Evolutionary conservation across 2,797 vertebrate genomes (phyloP).

Genomic region (Amblyraja radiata): DNA sequence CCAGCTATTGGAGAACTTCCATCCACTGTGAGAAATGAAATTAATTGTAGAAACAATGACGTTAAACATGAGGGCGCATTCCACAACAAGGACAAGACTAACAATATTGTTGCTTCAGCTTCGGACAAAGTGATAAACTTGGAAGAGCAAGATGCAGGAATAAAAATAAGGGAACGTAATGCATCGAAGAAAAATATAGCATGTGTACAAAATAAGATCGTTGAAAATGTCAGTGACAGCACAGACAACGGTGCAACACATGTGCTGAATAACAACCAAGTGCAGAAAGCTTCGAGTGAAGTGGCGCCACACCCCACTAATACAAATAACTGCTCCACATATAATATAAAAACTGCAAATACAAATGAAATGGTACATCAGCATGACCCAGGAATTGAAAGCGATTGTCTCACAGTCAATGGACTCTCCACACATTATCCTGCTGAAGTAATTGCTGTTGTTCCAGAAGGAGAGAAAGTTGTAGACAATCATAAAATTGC

Average conservation of each 20-base stretch:
- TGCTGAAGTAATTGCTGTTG: background rate
- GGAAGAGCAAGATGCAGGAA: constrained; percentile 29
- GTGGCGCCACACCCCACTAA: background rate
- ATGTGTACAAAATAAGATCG: background rate
- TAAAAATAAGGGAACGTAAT: background rate
- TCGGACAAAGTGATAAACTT: constrained; percentile 30
- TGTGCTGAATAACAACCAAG: background rate
- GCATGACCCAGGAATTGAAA: background rate
- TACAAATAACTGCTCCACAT: constrained; percentile 3
- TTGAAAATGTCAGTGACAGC: background rate
- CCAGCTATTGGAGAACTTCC: constrained; percentile 55
- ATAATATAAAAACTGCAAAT: background rate
- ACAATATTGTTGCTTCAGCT: constrained; percentile 13
- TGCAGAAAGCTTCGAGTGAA: background rate
- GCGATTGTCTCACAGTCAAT: background rate
- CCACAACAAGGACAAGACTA: background rate
- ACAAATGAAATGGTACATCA: background rate
- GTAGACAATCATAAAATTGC: background rate
- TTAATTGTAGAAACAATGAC: constrained; percentile 21
- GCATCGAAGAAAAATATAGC: background rate
- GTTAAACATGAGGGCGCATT: background rate
- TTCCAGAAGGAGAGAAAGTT: background rate
- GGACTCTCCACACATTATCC: background rate
- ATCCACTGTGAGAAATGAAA: constrained; percentile 22
- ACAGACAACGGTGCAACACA: background rate